phyloP scores from a whole-genome alignment of 2,797 vertebrate species.

The Alosa sapidissima region DNA sequence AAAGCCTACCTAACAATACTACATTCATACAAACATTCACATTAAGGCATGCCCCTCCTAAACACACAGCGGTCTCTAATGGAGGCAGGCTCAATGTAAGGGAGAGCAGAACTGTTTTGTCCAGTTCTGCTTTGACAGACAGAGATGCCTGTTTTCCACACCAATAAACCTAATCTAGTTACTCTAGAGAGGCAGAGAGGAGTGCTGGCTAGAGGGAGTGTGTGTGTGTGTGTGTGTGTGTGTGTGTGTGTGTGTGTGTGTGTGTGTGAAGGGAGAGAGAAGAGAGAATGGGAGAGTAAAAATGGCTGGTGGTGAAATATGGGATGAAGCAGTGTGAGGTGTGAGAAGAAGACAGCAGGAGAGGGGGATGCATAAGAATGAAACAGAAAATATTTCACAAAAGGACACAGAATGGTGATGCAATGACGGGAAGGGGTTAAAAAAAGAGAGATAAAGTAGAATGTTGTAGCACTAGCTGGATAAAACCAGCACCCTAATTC shows the following conservation, averaged over 20 bases:
- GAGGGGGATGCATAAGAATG: background rate
- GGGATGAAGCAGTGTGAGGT: background rate
- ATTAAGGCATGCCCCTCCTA: background rate
- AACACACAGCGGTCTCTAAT: background rate
- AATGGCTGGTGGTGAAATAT: background rate
- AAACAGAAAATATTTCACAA: background rate
- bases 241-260: background rate
- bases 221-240: background rate
- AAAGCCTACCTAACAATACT: background rate
- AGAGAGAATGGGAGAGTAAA: background rate
- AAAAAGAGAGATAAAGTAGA: background rate
- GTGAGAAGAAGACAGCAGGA: background rate
- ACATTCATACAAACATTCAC: background rate
- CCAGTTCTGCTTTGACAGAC: background rate
- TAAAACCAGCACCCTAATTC: background rate
- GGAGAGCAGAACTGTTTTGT: background rate
- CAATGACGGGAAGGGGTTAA: background rate
- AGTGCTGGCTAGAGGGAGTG: background rate
- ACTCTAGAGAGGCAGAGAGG: background rate
- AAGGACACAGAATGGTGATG: background rate
- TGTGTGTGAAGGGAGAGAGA: background rate
- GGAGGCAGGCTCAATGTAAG: background rate
- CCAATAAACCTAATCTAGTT: constrained; percentile 10
- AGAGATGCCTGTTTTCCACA: constrained; percentile 11
- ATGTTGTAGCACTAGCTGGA: background rate